phyloP scores from a whole-genome alignment of 1,140 invertebrate species.

The Leptinotarsa lineolata region DNA sequence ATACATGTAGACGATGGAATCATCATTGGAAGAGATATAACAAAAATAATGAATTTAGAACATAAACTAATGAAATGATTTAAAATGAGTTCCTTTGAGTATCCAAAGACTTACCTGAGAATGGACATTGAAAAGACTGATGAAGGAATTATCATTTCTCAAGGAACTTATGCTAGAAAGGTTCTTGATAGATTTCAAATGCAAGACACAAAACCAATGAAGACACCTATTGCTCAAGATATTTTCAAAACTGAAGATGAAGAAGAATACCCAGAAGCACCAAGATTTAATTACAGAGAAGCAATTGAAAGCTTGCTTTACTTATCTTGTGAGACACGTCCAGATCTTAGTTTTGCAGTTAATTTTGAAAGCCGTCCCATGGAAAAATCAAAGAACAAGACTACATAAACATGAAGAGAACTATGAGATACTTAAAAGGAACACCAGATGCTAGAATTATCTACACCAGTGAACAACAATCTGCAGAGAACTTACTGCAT shows the following conservation, averaged over 20 bases:
- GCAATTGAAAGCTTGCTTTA: neutral
- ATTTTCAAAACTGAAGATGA: neutral
- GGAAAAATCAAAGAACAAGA: neutral
- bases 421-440: neutral
- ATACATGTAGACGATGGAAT: neutral
- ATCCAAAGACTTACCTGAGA: neutral
- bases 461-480: neutral
- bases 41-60: neutral
- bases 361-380: neutral
- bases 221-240: neutral
- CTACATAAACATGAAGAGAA: neutral
- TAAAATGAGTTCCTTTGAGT: neutral
- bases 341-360: neutral
- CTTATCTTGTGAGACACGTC: neutral
- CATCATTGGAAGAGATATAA: neutral
- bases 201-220: neutral
- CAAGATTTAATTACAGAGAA: neutral
- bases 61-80: neutral
- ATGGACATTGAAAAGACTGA: neutral
- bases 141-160: neutral
- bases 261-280: neutral
- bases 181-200: neutral
- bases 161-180: neutral
- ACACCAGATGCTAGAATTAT: neutral
- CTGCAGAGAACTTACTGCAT: neutral